phyloP scores from a whole-genome alignment of 92 coral and sea anemone genomes.

The Phymanthus crucifer region DNA sequence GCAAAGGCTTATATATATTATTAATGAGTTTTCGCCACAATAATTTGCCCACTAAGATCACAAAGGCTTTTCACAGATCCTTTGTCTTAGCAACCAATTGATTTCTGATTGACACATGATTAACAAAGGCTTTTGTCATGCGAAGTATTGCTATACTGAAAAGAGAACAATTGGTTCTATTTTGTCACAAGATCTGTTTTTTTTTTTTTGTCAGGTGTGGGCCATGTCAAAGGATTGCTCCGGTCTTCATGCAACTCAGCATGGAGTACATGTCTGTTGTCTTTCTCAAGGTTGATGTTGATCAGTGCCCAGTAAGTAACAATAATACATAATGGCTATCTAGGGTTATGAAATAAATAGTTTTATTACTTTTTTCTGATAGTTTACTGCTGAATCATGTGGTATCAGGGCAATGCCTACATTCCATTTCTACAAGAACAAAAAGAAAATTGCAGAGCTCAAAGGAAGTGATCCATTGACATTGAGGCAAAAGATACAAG shows the following conservation, averaged over 20 bases:
- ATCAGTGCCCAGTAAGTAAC: conserved; percentile 70
- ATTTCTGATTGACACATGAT: too few relatives aligned
- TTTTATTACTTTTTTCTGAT: neutral
- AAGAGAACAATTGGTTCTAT: neutral
- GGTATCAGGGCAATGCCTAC: conserved; percentile 96
- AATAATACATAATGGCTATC: too few relatives aligned
- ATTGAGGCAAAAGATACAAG: conserved; percentile 72
- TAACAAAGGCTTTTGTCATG: too few relatives aligned
- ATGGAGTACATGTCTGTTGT: conserved; percentile 72
- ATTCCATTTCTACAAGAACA: conserved; percentile 77
- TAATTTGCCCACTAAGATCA: neutral
- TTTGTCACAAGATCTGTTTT: neutral
- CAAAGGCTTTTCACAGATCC: too few relatives aligned
- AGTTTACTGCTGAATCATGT: conserved; percentile 71
- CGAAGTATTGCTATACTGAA: neutral
- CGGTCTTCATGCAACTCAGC: conserved; percentile 82
- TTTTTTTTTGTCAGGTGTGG: conserved; percentile 79
- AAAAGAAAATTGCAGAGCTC: conserved; percentile 79
- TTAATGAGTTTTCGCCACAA: too few relatives aligned
- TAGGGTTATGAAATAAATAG: too few relatives aligned
- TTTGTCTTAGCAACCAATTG: too few relatives aligned
- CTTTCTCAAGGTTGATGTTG: conserved; percentile 92
- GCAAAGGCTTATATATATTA: too few relatives aligned
- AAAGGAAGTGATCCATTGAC: conserved; percentile 77
- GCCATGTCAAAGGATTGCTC: conserved; percentile 92